phyloP scores from a whole-genome alignment of 2,113 vertebrate genomes.

The Ivindomyrus marchei region DNA sequence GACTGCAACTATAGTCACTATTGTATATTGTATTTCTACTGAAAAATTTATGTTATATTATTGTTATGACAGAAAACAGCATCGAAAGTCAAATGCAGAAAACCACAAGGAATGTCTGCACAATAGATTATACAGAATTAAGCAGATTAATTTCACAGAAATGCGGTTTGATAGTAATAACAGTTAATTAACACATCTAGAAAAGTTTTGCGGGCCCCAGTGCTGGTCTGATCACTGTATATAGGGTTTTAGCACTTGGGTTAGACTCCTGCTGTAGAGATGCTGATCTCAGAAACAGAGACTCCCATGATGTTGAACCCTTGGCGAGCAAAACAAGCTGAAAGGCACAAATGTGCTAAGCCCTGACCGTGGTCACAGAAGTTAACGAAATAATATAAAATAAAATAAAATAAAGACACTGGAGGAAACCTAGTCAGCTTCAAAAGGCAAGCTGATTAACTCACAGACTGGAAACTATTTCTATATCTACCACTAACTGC shows the following conservation, averaged over 20 bases:
- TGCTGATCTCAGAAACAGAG: constrained; percentile 46
- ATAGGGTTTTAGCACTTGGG: background rate
- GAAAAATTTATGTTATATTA: background rate
- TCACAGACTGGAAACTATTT: background rate
- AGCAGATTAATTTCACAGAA: background rate
- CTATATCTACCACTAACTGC: background rate
- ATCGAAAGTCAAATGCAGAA: background rate
- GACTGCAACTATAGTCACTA: background rate
- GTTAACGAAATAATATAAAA: background rate
- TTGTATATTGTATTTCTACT: background rate
- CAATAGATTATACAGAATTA: background rate
- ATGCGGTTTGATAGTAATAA: background rate
- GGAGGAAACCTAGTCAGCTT: background rate
- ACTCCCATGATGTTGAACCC: constrained; percentile 70
- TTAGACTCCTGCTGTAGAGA: background rate
- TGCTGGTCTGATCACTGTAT: background rate
- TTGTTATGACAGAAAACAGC: background rate
- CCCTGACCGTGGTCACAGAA: background rate
- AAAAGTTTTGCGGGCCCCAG: background rate
- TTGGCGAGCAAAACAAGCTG: constrained; percentile 65
- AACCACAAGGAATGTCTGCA: background rate
- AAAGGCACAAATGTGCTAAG: constrained; percentile 36
- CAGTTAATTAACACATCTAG: background rate
- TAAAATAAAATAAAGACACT: background rate
- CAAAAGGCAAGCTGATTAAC: background rate